Conservation (phyloP, 2,113 vertebrate species). For the Nyctereutes procyonoides region DNA sequence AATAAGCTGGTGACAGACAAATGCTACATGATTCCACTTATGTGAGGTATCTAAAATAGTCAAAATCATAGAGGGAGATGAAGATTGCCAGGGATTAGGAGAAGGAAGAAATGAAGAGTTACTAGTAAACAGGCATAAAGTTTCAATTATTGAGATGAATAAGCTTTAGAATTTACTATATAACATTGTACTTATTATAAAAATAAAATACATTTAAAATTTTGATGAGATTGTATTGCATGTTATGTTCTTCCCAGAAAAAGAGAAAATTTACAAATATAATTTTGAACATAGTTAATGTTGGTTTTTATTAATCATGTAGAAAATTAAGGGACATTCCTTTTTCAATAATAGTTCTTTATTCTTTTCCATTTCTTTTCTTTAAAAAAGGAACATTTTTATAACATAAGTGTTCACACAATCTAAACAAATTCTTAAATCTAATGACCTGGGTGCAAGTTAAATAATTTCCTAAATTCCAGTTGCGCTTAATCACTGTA, state of each 20-base stretch:
- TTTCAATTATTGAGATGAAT: background rate
- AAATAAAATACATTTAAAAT: background rate
- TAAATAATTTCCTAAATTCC: background rate
- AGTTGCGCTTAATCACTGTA: background rate
- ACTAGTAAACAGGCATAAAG: background rate
- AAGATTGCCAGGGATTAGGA: background rate
- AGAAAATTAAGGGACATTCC: background rate
- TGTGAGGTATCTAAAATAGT: background rate
- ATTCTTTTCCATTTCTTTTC: too few species aligned
- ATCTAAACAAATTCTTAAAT: conserved; percentile 25
- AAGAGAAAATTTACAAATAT: background rate
- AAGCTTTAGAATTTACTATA: background rate
- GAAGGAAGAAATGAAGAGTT: background rate
- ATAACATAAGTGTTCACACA: background rate
- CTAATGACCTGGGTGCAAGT: background rate
- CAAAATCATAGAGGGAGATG: background rate
- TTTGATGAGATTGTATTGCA: background rate
- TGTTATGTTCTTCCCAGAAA: background rate
- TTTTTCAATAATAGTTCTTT: background rate
- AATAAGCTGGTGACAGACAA: background rate
- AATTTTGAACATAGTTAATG: background rate
- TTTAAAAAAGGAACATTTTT: background rate
- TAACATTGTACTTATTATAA: background rate
- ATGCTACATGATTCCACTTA: background rate
- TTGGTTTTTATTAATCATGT: background rate